Conservation (phyloP, 2,888 invertebrate genomes). For the Philonicus albiceps region DNA sequence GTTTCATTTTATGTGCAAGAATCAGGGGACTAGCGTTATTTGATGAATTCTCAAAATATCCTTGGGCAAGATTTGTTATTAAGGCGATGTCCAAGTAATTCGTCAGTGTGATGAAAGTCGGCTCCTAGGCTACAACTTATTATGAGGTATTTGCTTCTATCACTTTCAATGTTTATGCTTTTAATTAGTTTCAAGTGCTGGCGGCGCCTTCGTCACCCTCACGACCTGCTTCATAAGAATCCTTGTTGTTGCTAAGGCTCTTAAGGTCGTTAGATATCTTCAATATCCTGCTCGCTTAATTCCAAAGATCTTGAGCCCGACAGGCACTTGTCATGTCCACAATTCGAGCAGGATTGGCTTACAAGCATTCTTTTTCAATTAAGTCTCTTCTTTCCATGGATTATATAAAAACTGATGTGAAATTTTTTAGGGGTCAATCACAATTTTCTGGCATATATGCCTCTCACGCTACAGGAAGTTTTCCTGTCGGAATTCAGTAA, state of each 20-base stretch:
- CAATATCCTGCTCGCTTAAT: background rate
- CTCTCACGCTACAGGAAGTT: background rate
- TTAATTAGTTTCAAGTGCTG: background rate
- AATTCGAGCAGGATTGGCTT: background rate
- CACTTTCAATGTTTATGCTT: background rate
- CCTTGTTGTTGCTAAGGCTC: background rate
- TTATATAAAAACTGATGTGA: background rate
- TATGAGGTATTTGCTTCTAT: background rate
- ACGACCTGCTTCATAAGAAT: background rate
- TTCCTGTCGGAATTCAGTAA: background rate
- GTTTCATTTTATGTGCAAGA: background rate
- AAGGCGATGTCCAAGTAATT: background rate
- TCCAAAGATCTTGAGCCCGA: background rate
- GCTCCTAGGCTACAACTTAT: background rate
- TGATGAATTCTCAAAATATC: background rate
- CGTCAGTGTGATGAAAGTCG: background rate
- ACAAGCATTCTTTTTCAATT: background rate
- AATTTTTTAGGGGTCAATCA: background rate
- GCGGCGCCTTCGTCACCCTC: background rate
- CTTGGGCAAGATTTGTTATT: background rate
- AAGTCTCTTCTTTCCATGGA: background rate
- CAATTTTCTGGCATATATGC: background rate
- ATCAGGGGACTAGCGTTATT: background rate
- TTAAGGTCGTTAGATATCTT: background rate
- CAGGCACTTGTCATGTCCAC: background rate